Base-by-base conservation (phyloP, 2,797 vertebrate species). In the Fistularia tabacaria region DNA sequence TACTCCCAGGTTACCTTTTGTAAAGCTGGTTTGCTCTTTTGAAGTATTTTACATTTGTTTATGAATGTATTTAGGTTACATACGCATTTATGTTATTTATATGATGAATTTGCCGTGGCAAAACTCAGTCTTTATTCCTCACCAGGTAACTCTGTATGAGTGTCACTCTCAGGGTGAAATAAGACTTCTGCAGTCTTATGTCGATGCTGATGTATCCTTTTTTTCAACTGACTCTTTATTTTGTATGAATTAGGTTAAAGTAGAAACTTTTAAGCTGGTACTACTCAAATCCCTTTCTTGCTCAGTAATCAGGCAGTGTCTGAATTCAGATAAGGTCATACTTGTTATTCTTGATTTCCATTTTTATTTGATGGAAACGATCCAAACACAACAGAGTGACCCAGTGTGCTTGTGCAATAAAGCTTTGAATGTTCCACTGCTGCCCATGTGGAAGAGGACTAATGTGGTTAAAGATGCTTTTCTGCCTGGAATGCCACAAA, bases 151-250 rank as follows among this genome's bases (percentile, higher is more conserved):
- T 44, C 87, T 99, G 65, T 99, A 99, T 54, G 97, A 99, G 82
- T 99, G 97, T 73, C 97, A 99, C 84, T 97, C 96, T 70, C 97
- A 98, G 86, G 97, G 97, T 79, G 97, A 99, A 83, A 91, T 99
- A 25, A 80, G 94, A 62, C 91, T 99, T 39, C 64, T 99, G 80
- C 97, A 99, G 74, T 99, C 97, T 4, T 99, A 99, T 0, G 97
- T 99, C 4, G 97, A 99, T 70, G 97, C 96, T 44, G 97, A 99
- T 64, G 97, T 99, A 98, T 98, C 97, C 93, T 98, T 93, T 57
- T 48, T 36, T 47, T 40, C 50, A n/a, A 25, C 25, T 25, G 25
- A 25, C 25, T 25, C 25, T 6, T 1, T 3, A 13, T 1, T 25
- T 40, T 14, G 8, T 13, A 46, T 46, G 6, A 3, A 14, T 46